These are phyloP conservation scores for Apostichopus californicus DNA, from an alignment of 35 echinoderm and acorn worm genomes.

Conservation along the genomic window DNA sequence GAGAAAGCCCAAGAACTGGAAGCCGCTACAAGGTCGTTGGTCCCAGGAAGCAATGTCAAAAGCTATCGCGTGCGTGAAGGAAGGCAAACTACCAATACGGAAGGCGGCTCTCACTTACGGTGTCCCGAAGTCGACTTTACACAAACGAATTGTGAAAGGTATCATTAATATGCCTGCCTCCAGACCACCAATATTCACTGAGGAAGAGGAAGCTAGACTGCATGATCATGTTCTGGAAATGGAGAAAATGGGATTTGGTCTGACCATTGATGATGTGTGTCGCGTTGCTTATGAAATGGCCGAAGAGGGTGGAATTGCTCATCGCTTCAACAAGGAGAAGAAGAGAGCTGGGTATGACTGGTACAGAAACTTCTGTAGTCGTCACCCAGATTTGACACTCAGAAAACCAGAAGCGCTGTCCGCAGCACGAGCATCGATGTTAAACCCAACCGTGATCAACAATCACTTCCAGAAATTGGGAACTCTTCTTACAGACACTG, in stretches of 20 bases:
- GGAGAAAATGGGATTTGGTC: slow-evolving; percentile 42
- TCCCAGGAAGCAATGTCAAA: not conserved
- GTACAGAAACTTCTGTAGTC: not conserved
- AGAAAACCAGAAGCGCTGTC: slow-evolving; percentile 49
- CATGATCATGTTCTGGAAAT: slow-evolving; percentile 47
- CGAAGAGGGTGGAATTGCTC: not conserved
- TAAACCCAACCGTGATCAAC: slow-evolving; percentile 52
- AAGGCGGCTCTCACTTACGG: slow-evolving; percentile 38
- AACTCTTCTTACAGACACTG: not conserved
- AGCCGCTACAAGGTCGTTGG: too few species aligned
- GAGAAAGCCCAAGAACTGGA: too few species aligned
- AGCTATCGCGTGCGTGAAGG: slow-evolving; percentile 44
- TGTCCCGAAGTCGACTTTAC: slow-evolving; percentile 47
- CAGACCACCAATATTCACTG: slow-evolving; percentile 49
- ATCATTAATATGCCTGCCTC: slow-evolving; percentile 35
- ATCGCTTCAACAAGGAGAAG: slow-evolving; percentile 61
- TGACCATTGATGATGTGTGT: slow-evolving; percentile 41
- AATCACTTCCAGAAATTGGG: slow-evolving; percentile 38
- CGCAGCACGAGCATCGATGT: slow-evolving; percentile 40
- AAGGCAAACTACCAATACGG: not conserved
- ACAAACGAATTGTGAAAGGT: not conserved
- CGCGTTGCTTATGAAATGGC: slow-evolving; percentile 57
- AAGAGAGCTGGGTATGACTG: slow-evolving; percentile 57
- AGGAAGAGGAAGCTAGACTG: slow-evolving; percentile 24
- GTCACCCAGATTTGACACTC: slow-evolving; percentile 31